These are phyloP conservation scores for Pristionchus pacificus DNA, from an alignment of 1,140 invertebrate genomes.

Conservation along the genomic window DNA sequence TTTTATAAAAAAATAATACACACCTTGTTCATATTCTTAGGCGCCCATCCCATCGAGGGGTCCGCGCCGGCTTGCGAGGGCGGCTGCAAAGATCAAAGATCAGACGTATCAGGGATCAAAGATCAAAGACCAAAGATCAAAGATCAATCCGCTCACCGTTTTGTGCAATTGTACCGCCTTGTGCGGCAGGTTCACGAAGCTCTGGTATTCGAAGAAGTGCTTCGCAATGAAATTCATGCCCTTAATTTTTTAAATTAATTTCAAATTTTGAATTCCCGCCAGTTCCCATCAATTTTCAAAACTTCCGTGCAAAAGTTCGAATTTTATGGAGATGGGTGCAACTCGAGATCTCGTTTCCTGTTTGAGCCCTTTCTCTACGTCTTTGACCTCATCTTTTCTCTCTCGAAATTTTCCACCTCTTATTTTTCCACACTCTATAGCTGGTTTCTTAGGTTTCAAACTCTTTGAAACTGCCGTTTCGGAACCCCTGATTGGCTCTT, in stretches of 20 bases:
- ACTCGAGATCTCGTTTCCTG: too few species aligned
- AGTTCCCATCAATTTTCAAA: not conserved
- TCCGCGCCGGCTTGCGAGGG: constrained; percentile 47
- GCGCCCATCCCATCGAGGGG: constrained; percentile 50
- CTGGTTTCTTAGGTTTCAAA: too few species aligned
- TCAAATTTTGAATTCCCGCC: not conserved
- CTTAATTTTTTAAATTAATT: constrained; percentile 26
- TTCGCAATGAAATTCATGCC: constrained; percentile 55
- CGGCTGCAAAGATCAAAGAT: constrained; percentile 32
- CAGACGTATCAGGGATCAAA: too few species aligned
- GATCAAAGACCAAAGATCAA: too few species aligned
- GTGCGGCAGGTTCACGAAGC: constrained; percentile 55
- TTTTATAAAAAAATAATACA: not conserved
- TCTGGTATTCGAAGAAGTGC: constrained; percentile 57
- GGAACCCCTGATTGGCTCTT: too few species aligned
- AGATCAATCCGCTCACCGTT: constrained; percentile 32
- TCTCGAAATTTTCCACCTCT: too few species aligned
- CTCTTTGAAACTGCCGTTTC: too few species aligned
- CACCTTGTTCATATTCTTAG: constrained; percentile 45
- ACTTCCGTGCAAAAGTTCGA: too few species aligned
- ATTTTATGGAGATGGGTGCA: too few species aligned
- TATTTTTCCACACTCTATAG: too few species aligned
- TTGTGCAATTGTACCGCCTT: constrained; percentile 56
- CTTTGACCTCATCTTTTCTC: not conserved
- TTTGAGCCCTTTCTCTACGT: too few species aligned